Evolutionary conservation across 2,113 vertebrate species (phyloP).

Genomic region (Onychostruthus taczanowskii): DNA sequence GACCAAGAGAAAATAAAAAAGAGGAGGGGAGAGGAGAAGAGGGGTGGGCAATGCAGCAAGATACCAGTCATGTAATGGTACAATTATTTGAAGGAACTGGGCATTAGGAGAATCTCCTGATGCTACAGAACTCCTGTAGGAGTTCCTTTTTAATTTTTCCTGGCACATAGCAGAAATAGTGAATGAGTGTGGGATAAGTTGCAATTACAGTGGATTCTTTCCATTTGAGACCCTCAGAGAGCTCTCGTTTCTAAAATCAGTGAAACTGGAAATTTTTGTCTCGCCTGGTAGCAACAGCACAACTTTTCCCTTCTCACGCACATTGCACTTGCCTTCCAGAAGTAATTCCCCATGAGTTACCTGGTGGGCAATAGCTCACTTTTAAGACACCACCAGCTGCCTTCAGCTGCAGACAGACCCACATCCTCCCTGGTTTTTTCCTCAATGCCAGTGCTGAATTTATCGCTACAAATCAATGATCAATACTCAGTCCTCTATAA

Average conservation of each 20-base stretch:
- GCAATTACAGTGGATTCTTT: neutral
- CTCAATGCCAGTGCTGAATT: neutral
- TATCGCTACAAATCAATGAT: neutral
- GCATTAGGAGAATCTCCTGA: neutral
- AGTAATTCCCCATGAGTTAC: neutral
- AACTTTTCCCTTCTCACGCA: neutral
- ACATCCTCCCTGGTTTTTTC: neutral
- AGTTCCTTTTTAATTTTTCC: neutral
- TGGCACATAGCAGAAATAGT: neutral
- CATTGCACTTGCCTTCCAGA: neutral
- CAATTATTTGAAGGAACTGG: neutral
- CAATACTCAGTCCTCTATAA: neutral
- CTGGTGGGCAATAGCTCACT: neutral
- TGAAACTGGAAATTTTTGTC: neutral
- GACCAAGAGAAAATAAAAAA: neutral
- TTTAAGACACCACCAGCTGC: neutral
- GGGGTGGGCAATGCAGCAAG: rapidly evolving
- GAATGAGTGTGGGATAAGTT: neutral
- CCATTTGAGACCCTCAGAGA: neutral
- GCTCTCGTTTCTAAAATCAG: neutral
- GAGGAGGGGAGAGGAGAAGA: rapidly evolving
- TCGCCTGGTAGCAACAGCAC: neutral
- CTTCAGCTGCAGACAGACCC: neutral
- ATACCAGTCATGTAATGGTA: neutral
- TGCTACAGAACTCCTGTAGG: neutral